Conservation (phyloP, 53 echinoderm and acorn worm genomes). For the Stichopus horrens region DNA sequence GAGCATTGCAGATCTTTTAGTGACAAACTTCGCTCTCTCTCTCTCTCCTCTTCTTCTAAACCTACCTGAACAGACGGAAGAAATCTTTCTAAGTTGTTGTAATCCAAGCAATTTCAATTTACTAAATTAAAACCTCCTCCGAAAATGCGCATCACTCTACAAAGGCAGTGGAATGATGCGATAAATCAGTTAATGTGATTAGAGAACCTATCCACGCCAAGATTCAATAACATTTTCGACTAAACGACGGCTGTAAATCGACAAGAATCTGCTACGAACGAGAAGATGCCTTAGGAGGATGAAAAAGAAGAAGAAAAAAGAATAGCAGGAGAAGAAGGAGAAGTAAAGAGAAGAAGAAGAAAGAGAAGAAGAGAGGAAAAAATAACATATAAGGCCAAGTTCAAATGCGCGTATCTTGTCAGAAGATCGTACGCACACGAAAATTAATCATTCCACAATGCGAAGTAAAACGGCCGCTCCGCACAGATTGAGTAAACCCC, state of each 20-base stretch:
- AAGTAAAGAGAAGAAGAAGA: not conserved
- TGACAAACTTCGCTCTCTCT: too few species aligned
- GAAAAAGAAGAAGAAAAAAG: too few species aligned
- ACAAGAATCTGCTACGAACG: constrained; percentile 20
- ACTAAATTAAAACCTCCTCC: constrained; percentile 53
- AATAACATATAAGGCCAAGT: constrained; percentile 37
- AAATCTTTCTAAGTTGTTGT: constrained; percentile 38
- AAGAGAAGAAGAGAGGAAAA: not conserved
- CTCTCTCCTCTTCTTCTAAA: not conserved
- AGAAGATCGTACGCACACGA: constrained; percentile 28
- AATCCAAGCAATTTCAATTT: constrained; percentile 52
- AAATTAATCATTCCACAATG: constrained; percentile 40
- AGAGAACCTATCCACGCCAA: constrained; percentile 44
- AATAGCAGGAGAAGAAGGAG: not conserved
- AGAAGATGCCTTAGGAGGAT: constrained; percentile 23
- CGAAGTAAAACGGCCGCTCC: constrained; percentile 24
- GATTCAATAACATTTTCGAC: constrained; percentile 51
- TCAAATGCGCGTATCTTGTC: constrained; percentile 44
- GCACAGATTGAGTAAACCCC: constrained; percentile 31
- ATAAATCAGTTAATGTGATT: constrained; percentile 53
- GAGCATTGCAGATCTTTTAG: not conserved
- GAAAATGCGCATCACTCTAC: constrained; percentile 50
- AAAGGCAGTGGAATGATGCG: constrained; percentile 33
- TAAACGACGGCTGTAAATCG: constrained; percentile 49
- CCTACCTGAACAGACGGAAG: constrained; percentile 40